Conservation (phyloP, 2,888 invertebrate genomes). For the Drosophila mettleri region DNA sequence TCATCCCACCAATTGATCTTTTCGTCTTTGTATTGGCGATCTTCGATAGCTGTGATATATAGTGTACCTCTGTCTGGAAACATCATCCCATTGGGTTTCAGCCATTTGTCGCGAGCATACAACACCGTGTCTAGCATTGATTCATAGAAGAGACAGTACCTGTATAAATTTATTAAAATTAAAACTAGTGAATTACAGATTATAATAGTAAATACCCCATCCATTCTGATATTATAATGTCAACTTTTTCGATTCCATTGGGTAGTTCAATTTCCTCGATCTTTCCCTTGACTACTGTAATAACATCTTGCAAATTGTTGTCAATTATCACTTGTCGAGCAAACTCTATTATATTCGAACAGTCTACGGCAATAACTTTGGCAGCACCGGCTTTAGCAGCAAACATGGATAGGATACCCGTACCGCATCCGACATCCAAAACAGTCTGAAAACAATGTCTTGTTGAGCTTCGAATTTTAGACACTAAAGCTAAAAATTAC, state of each 20-base stretch:
- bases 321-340: slow-evolving; percentile 97
- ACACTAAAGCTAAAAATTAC: neutral
- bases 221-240: slow-evolving; percentile 94
- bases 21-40: slow-evolving; percentile 99
- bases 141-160: slow-evolving; percentile 97
- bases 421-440: slow-evolving; percentile 99
- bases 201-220: slow-evolving; percentile 88
- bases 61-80: slow-evolving; percentile 97
- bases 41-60: slow-evolving; percentile 97
- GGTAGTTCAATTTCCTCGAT: slow-evolving; percentile 98
- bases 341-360: slow-evolving; percentile 99
- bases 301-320: slow-evolving; percentile 91
- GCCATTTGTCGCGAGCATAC: slow-evolving; percentile 99
- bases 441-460: slow-evolving; percentile 87
- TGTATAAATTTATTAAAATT: no score
- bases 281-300: slow-evolving; percentile 94
- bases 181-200: neutral
- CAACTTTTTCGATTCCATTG: slow-evolving; percentile 95
- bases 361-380: slow-evolving; percentile 98
- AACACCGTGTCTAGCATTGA: slow-evolving; percentile 99
- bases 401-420: slow-evolving; percentile 99
- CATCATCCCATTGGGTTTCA: slow-evolving; percentile 94
- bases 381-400: slow-evolving; percentile 99
- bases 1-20: slow-evolving; percentile 99
- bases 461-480: neutral